Conservation (phyloP, 2,888 invertebrate species). For the Cheilosia scutellata region DNA sequence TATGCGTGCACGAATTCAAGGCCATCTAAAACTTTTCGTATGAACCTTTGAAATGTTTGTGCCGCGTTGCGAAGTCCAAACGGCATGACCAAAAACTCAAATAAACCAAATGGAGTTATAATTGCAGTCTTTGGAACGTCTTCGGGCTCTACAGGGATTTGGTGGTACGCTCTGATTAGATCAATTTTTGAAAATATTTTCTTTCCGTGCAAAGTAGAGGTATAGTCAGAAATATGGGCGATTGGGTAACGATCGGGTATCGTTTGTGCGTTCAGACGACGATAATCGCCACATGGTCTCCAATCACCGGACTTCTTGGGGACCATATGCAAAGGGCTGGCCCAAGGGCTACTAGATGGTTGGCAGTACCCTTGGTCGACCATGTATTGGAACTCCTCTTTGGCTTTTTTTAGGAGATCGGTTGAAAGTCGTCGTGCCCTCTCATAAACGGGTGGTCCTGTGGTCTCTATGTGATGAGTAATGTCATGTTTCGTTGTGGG, state of each 20-base stretch:
- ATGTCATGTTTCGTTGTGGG: slow-evolving; percentile 4
- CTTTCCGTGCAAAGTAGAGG: slow-evolving; percentile 58
- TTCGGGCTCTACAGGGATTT: slow-evolving; percentile 79
- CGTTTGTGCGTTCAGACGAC: slow-evolving; percentile 19
- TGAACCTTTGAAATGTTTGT: slow-evolving; percentile 80
- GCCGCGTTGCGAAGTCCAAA: slow-evolving; percentile 81
- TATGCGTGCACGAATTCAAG: slow-evolving; percentile 64
- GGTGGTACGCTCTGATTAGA: slow-evolving; percentile 80
- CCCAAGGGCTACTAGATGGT: slow-evolving; percentile 20
- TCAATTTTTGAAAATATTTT: slow-evolving; percentile 79
- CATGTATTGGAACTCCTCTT: slow-evolving; percentile 15
- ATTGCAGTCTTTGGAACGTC: slow-evolving; percentile 82
- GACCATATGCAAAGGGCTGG: slow-evolving; percentile 31
- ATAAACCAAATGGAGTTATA: slow-evolving; percentile 80
- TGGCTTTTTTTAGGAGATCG: background rate
- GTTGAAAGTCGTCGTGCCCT: background rate
- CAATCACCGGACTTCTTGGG: slow-evolving; percentile 16
- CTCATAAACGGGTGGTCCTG: slow-evolving; percentile 20
- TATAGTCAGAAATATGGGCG: slow-evolving; percentile 72
- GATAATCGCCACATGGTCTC: slow-evolving; percentile 36
- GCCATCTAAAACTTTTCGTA: slow-evolving; percentile 77
- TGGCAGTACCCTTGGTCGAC: slow-evolving; percentile 14
- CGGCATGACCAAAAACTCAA: slow-evolving; percentile 79
- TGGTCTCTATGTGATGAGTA: background rate
- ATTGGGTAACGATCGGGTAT: slow-evolving; percentile 80